Evolutionary conservation across 1,140 invertebrate genomes (phyloP), one percentile per base, ranked within the genome.

Genomic region (Listronotus bonariensis): DNA sequence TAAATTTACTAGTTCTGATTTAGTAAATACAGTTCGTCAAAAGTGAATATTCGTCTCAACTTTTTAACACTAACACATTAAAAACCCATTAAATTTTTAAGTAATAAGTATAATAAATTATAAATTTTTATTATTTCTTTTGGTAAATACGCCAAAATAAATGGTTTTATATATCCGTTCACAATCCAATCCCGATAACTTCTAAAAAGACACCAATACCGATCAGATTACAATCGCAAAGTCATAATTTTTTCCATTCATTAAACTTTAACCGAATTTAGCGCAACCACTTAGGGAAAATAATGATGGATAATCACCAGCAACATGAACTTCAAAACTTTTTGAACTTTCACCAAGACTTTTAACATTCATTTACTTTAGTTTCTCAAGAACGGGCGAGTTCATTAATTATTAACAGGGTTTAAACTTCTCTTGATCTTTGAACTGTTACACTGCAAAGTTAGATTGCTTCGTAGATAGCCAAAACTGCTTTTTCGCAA

Each of bases 301-400:
- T 54, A 62, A 62, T 54, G 59, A 53, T 54, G 49, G 59, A 54
- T 62, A 62, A 62, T 62, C 58, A 17, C 20, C 32, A 14, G 11
- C 1, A 38, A 42, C 9, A 52, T 15, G 12, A 20, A 46, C 51
- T 43, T 12, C 10, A 62, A 53, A 62, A 62, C 59, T 62, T 54
- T 43, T 54, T 45, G 51, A 62, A 62, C 59, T 62, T 62, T 54
- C 49, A 62, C 59, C 59, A 26, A 46, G 59, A 54, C 59, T 62
- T 62, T 62, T 54, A 62, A 62, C 59, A 62, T 62, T 62, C 59
- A 62, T 62, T 62, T 62, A 62, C 38, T 62, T 62, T 54, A 54
- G 49, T 62, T 54, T 15, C 34, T 46, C 38, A 61, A 43, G 34
- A 43, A 32, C 59, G 42, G 12, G 14, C 1, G 42, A 62, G 51